Conservation (phyloP, 2,113 vertebrate species). For the Dicentrarchus labrax region DNA sequence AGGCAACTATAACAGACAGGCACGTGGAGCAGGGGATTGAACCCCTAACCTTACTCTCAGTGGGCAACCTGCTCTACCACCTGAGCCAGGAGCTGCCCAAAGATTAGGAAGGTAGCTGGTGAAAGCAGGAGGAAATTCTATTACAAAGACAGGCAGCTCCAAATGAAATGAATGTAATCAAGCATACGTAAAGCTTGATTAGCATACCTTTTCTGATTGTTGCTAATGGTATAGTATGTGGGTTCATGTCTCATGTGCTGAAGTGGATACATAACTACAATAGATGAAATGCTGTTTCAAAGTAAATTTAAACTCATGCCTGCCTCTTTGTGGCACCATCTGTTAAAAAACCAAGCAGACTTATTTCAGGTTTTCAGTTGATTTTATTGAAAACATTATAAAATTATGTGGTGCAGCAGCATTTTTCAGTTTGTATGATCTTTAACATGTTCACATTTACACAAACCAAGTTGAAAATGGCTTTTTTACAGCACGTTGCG, state of each 20-base stretch:
- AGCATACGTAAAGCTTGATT: too few species aligned
- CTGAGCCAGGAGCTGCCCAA: too few species aligned
- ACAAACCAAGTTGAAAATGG: constrained; percentile 68
- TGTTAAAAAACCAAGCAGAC: background rate
- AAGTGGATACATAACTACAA: background rate
- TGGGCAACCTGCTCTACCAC: too few species aligned
- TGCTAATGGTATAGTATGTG: too few species aligned
- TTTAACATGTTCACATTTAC: constrained; percentile 68
- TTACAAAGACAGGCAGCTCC: too few species aligned
- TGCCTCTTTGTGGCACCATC: background rate
- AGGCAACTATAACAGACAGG: too few species aligned
- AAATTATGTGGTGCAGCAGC: constrained; percentile 78
- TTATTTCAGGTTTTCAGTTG: constrained; percentile 29
- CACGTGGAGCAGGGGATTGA: too few species aligned
- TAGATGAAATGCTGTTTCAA: background rate
- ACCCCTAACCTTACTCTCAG: too few species aligned
- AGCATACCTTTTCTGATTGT: too few species aligned
- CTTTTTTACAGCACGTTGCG: constrained; percentile 58
- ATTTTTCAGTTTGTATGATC: constrained; percentile 64
- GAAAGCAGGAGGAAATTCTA: background rate
- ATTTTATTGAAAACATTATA: constrained; percentile 85
- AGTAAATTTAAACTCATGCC: background rate
- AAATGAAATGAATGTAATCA: too few species aligned
- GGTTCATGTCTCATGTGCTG: too few species aligned
- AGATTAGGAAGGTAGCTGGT: background rate